Evolutionary conservation across 2,888 invertebrate species (phyloP).

Genomic region (Zhuqinia jingwanae): DNA sequence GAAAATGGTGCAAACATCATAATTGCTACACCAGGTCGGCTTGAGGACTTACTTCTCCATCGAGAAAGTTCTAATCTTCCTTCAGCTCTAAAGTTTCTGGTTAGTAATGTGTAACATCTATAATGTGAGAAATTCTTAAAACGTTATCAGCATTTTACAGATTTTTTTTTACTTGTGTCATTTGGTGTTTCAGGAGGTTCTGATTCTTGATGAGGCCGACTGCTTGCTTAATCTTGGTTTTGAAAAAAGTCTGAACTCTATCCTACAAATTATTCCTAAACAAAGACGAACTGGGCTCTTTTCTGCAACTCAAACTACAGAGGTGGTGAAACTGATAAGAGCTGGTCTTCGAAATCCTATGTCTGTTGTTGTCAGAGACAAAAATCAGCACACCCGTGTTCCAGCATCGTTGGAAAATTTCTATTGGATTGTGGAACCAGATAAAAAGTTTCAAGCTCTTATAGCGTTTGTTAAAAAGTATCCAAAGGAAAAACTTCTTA

Average conservation of each 20-base stretch:
- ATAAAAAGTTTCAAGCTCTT: slow-evolving; percentile 90
- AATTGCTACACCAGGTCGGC: slow-evolving; percentile 96
- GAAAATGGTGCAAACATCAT: slow-evolving; percentile 90
- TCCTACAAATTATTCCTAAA: slow-evolving; percentile 94
- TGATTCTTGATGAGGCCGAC: slow-evolving; percentile 98
- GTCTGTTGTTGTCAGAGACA: slow-evolving; percentile 93
- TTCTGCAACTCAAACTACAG: slow-evolving; percentile 98
- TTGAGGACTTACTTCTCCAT: slow-evolving; percentile 89
- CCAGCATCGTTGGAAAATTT: slow-evolving; percentile 85
- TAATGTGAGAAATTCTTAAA: neutral
- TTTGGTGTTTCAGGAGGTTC: slow-evolving; percentile 86
- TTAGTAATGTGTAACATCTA: slow-evolving; percentile 81
- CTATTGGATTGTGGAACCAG: slow-evolving; percentile 89
- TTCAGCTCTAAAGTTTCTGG: slow-evolving; percentile 88
- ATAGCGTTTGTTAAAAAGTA: slow-evolving; percentile 88
- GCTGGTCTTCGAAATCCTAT: slow-evolving; percentile 97
- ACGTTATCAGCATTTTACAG: neutral
- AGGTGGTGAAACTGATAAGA: slow-evolving; percentile 93
- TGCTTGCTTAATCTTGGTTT: slow-evolving; percentile 96
- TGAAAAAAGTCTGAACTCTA: slow-evolving; percentile 90
- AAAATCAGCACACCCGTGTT: slow-evolving; percentile 84
- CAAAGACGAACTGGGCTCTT: slow-evolving; percentile 98
- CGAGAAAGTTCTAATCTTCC: slow-evolving; percentile 84
- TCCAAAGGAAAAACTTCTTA: slow-evolving; percentile 86
- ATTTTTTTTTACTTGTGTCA: too few relatives aligned